Evolutionary conservation across 2,888 invertebrate species (phyloP), one percentile per base, ranked within the genome.

Genomic region (Spodoptera picta): DNA sequence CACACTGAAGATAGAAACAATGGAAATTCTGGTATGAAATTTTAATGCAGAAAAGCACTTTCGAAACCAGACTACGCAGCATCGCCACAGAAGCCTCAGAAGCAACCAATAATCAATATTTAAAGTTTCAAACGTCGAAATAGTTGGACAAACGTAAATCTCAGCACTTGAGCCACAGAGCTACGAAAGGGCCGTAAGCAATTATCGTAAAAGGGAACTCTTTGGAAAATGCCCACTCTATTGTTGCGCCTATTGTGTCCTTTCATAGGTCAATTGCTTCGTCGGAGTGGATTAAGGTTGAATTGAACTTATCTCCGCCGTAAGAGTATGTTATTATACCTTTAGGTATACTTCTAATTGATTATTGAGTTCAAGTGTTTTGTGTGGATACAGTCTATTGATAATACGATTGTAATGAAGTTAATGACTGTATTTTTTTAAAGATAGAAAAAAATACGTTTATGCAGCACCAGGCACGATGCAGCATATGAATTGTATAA

Each of bases 201-300:
- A 87, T 88, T 87, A 88, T 85, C 85, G 85, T 90, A 85, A 88
- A 88, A 85, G 83, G 83, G 79, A 85, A 85, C 75, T 83, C 72
- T 75, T 79, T 82, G 83, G 82, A 83, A 87, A 85, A 86, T 86
- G 80, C 77, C 80, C 75, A 64, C 72, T 79, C 81, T 75, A 77
- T 83, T 84, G 83, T 85, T 83, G 83, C 82, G 78, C 77, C 80
- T 79, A 83, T 84, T 78, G 81, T 78, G 69, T 70, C 68, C 72
- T 80, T 78, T 70, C 82, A 73, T 83, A 84, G 85, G 83, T 85
- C 84, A 87, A 86, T 76, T 83, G 80, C 77, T 79, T 65, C 70
- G 59, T 47, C 61, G 65, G 58, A 82, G 79, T 79, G 76, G 77
- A 77, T 80, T 79, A 73, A 70, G 60, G 49, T 49, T 51, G 58